These are phyloP conservation scores for Cetonia aurata DNA, from an alignment of 2,888 invertebrate species.

Conservation along the genomic window DNA sequence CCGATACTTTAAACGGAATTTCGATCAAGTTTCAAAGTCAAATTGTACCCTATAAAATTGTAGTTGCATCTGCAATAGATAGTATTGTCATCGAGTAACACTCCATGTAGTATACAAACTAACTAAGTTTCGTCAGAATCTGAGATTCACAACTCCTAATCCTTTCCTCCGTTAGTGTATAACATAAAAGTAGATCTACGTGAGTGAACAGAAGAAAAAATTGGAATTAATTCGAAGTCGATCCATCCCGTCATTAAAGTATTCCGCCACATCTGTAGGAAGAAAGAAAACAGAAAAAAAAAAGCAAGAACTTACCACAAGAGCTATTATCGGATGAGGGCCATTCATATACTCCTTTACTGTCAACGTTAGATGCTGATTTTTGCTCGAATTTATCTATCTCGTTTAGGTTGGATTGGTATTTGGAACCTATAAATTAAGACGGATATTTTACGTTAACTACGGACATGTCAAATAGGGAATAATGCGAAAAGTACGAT, in stretches of 20 bases:
- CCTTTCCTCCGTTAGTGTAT: too few species aligned
- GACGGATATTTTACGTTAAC: constrained; percentile 44
- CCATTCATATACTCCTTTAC: constrained; percentile 67
- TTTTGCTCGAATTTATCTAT: constrained; percentile 86
- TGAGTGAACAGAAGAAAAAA: not conserved
- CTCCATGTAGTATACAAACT: too few species aligned
- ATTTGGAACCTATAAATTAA: constrained; percentile 76
- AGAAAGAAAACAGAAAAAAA: too few species aligned
- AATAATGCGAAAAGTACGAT: not conserved
- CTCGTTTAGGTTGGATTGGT: constrained; percentile 81
- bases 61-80: too few species aligned
- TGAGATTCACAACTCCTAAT: too few species aligned
- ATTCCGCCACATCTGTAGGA: too few species aligned
- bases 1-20: too few species aligned
- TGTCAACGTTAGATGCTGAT: constrained; percentile 67
- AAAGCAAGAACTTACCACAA: constrained; percentile 52
- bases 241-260: not conserved
- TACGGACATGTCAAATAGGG: not conserved
- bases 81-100: too few species aligned
- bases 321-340: constrained; percentile 52
- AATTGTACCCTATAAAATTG: too few species aligned
- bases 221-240: constrained; percentile 2
- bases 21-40: too few species aligned
- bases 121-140: too few species aligned
- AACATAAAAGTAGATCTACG: too few species aligned